Conservation (phyloP, 1,140 invertebrate genomes). For the Lasioglossum baleicum region DNA sequence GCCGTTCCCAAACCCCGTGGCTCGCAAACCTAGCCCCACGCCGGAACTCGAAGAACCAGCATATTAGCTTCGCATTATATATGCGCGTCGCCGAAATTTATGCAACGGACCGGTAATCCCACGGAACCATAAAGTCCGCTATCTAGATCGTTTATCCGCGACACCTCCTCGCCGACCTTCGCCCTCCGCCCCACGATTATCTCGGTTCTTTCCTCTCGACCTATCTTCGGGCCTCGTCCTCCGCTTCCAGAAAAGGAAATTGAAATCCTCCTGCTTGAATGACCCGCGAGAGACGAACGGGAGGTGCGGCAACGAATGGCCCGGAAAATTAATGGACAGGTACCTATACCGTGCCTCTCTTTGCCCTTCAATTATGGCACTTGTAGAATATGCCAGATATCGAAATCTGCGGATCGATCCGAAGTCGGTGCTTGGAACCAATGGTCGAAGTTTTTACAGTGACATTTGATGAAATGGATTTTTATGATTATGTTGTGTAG, state of each 20-base stretch:
- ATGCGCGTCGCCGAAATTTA: constrained; percentile 59
- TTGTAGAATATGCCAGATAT: neutral
- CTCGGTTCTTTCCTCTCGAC: neutral
- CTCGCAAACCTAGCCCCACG: neutral
- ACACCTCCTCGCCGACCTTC: constrained; percentile 5
- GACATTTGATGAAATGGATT: too few species aligned
- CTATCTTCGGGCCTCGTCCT: neutral
- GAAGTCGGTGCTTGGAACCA: too few species aligned
- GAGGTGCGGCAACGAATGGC: constrained; percentile 29
- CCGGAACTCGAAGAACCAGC: constrained; percentile 46
- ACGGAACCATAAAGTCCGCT: constrained; percentile 57
- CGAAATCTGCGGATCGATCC: too few species aligned
- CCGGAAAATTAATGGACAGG: neutral
- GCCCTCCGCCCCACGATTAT: constrained; percentile 6
- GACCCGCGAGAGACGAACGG: constrained; percentile 49
- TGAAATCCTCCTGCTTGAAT: constrained; percentile 47
- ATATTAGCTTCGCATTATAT: constrained; percentile 72
- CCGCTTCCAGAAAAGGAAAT: constrained; percentile 24
- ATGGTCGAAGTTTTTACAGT: too few species aligned
- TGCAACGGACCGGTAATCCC: constrained; percentile 59
- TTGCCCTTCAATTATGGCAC: constrained; percentile 11
- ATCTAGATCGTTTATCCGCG: constrained; percentile 63
- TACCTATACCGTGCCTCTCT: neutral
- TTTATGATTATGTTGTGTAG: too few species aligned
- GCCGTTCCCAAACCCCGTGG: neutral